phyloP scores from a whole-genome alignment of 2,113 vertebrate species.

The Eupsittula cactorum region DNA sequence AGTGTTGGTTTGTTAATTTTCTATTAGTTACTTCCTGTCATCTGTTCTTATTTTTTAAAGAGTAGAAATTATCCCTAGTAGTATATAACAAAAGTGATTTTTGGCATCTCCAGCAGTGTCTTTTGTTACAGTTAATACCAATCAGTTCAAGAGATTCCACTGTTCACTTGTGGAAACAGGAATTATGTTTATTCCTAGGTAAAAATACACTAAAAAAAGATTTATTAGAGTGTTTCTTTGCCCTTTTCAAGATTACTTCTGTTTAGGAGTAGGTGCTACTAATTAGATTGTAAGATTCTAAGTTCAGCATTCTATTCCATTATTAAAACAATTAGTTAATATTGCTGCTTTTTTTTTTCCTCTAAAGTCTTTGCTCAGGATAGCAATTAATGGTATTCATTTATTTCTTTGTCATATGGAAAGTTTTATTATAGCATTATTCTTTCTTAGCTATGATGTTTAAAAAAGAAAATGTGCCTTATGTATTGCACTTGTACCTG shows the following conservation, averaged over 20 bases:
- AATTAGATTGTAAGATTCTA: not conserved
- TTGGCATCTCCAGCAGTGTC: not conserved
- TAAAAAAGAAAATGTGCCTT: not conserved
- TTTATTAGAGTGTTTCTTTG: not conserved
- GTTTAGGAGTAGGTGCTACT: not conserved
- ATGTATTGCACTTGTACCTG: not conserved
- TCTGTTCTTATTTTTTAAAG: not conserved
- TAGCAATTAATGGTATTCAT: not conserved
- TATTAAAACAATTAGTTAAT: not conserved
- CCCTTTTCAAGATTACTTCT: not conserved
- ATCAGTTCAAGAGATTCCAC: not conserved
- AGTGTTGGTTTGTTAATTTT: not conserved
- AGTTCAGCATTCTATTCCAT: not conserved
- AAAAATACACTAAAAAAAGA: not conserved
- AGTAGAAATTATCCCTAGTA: not conserved
- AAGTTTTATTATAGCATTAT: not conserved
- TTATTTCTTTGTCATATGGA: not conserved
- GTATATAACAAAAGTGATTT: not conserved
- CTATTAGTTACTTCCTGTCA: not conserved
- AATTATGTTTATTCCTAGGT: not conserved
- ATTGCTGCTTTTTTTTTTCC: not conserved
- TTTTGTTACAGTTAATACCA: not conserved
- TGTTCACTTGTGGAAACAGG: not conserved
- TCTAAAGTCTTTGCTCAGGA: not conserved
- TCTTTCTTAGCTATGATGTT: not conserved